Evolutionary conservation across 2,888 invertebrate species (phyloP).

Genomic region (Lasioglossum zephyrum): DNA sequence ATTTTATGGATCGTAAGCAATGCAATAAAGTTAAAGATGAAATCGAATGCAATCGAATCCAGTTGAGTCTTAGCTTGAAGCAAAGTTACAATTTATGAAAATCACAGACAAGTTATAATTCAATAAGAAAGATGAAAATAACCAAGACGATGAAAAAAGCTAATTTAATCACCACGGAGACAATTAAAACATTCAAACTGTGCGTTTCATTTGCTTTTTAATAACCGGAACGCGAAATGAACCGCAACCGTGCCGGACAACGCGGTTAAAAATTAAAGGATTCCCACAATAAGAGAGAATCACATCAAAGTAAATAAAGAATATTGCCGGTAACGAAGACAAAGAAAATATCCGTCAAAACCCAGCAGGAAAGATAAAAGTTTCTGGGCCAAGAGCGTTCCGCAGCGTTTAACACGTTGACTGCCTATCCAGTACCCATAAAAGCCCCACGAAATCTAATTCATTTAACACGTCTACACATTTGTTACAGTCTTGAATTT

Average conservation of each 20-base stretch:
- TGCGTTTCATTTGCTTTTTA: neutral
- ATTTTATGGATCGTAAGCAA: neutral
- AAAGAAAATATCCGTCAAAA: neutral
- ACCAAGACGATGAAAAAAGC: neutral
- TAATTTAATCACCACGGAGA: neutral
- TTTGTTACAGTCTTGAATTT: neutral
- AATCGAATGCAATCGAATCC: neutral
- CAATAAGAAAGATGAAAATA: neutral
- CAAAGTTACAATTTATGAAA: neutral
- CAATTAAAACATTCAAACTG: neutral
- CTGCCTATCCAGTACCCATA: neutral
- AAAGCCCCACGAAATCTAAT: neutral
- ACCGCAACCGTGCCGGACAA: neutral
- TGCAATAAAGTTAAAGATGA: neutral
- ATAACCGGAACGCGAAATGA: neutral
- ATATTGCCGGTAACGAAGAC: neutral
- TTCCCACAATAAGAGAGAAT: neutral
- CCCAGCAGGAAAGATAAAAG: neutral
- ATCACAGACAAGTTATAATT: neutral
- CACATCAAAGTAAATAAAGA: neutral
- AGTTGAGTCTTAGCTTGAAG: neutral
- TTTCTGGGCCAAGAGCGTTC: constrained; percentile 46
- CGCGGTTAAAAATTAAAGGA: neutral
- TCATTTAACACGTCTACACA: neutral
- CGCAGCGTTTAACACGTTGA: constrained; percentile 11